Conservation (phyloP, 1,140 invertebrate genomes). For the fruit fly (Drosophila melanogaster) region Release_6_plus_ISO1_MT NC_004354.4:1705001-1705500, state of each 20-base stretch:
- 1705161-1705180: neutral
- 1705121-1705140: constrained; percentile 38
- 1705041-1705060: constrained; percentile 72
- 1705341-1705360: constrained; percentile 48
- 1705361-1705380: constrained; percentile 6
- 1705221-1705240: constrained; percentile 24
- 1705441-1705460: neutral
- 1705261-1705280: constrained; percentile 49
- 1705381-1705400: too few relatives aligned
- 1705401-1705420: neutral
- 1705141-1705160: constrained; percentile 30
- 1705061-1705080: constrained; percentile 36
- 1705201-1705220: neutral
- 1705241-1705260: constrained; percentile 38
- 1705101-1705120: constrained; percentile 79
- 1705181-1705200: neutral
- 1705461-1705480: neutral
- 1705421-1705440: neutral
- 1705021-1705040: constrained; percentile 76
- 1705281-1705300: constrained; percentile 37
- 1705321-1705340: constrained; percentile 59
- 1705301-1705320: constrained; percentile 36
- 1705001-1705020: neutral
- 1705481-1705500: constrained; percentile 69
- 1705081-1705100: constrained; percentile 63